Evolutionary conservation across 2,113 vertebrate genomes (phyloP).

Genomic region (Bungarus multicinctus): DNA sequence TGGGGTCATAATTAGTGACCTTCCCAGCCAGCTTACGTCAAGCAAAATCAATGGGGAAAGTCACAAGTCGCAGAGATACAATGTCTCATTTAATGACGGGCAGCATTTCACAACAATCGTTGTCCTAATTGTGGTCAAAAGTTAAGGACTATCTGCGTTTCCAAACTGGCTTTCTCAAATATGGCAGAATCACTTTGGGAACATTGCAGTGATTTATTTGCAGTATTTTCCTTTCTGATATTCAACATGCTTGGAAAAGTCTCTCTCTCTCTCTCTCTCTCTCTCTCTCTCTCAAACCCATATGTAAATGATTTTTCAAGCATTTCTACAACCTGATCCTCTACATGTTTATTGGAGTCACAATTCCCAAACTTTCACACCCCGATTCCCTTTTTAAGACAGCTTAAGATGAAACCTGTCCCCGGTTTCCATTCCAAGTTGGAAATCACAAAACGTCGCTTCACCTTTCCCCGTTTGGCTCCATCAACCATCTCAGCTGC

Average conservation of each 20-base stretch:
- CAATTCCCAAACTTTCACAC: not conserved
- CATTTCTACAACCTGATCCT: not conserved
- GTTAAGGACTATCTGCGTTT: not conserved
- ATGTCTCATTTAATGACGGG: not conserved
- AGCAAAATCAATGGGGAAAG: not conserved
- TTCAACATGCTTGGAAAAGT: not conserved
- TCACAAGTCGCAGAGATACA: not conserved
- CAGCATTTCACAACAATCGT: not conserved
- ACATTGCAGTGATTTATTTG: not conserved
- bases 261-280: not conserved
- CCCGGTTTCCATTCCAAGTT: not conserved
- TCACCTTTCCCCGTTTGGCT: not conserved
- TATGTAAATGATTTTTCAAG: not conserved
- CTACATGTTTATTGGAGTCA: not conserved
- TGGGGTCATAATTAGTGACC: not conserved
- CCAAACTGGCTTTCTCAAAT: not conserved
- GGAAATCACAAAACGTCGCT: not conserved
- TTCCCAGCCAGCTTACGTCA: not conserved
- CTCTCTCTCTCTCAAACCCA: not conserved
- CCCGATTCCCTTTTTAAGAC: not conserved
- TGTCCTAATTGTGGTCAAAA: not conserved
- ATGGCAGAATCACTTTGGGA: not conserved
- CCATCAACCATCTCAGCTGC: not conserved
- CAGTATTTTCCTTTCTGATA: not conserved
- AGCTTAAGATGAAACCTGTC: not conserved